Percentiles rank a stretch among this genome's conserved stretches.
These are phyloP conservation scores for Clanis bilineata DNA, from an alignment of 2,888 invertebrate genomes.

Conservation along the genomic window DNA sequence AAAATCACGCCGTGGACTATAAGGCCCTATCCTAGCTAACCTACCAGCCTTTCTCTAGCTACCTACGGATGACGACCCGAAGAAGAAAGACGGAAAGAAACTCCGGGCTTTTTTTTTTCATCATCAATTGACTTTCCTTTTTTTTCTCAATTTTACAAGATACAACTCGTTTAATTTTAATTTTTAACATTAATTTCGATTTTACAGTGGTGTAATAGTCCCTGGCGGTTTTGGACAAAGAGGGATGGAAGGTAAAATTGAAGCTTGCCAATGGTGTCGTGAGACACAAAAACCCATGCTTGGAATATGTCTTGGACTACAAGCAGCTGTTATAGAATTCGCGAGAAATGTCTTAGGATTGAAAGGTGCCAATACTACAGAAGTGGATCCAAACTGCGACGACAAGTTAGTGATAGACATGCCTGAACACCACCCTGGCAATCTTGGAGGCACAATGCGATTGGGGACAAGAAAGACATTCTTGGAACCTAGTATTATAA, in stretches of 20 bases:
- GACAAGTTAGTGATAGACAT: conserved; percentile 97
- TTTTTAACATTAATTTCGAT: conserved; percentile 5
- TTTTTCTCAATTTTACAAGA: too few relatives aligned
- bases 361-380: conserved; percentile 92
- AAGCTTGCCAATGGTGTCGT: conserved; percentile 96
- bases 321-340: conserved; percentile 98
- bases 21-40: too few relatives aligned
- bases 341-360: conserved; percentile 91
- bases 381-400: conserved; percentile 87
- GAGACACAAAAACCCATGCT: conserved; percentile 94
- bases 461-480: conserved; percentile 95
- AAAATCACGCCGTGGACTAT: too few relatives aligned
- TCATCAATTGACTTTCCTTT: too few relatives aligned
- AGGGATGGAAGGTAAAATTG: conserved; percentile 97
- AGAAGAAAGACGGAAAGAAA: too few relatives aligned
- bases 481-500: conserved; percentile 86
- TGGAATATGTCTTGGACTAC: conserved; percentile 98
- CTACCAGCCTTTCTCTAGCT: too few relatives aligned
- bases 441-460: conserved; percentile 98
- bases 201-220: conserved; percentile 92
- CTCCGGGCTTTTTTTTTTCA: too few relatives aligned
- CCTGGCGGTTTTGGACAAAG: conserved; percentile 99
- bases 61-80: too few relatives aligned
- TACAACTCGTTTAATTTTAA: background rate
- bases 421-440: conserved; percentile 98